Conservation (phyloP, 2,797 vertebrate genomes). For the Amniataba percoides region DNA sequence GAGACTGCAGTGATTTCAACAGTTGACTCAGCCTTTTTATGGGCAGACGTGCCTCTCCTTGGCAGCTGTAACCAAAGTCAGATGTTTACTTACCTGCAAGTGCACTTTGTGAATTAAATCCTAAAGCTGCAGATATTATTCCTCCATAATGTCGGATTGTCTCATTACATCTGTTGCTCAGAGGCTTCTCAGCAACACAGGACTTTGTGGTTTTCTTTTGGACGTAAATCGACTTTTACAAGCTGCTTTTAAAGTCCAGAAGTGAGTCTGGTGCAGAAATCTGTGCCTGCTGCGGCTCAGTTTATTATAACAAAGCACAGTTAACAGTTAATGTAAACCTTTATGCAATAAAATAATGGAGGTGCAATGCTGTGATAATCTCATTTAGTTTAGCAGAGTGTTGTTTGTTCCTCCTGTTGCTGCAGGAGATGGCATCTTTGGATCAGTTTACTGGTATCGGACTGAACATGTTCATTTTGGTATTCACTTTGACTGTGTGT, state of each 20-base stretch:
- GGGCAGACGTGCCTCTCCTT: constrained; percentile 18
- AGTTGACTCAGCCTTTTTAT: constrained; percentile 37
- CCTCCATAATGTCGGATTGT: constrained; percentile 6
- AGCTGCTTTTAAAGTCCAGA: neutral
- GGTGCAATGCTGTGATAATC: neutral
- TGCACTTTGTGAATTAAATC: neutral
- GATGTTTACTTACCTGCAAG: constrained; percentile 48
- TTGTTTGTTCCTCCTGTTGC: neutral
- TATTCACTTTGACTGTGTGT: neutral
- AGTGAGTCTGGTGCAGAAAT: constrained; percentile 7
- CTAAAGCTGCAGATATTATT: neutral
- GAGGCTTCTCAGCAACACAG: neutral
- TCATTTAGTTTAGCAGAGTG: neutral
- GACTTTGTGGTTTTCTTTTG: constrained; percentile 20
- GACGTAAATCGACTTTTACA: constrained; percentile 15
- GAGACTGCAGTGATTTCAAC: constrained; percentile 33
- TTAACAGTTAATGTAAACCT: neutral
- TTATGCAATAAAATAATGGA: neutral
- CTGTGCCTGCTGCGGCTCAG: neutral
- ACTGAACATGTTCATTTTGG: neutral
- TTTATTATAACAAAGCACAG: neutral
- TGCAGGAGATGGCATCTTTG: neutral
- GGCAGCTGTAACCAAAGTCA: constrained; percentile 36
- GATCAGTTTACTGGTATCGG: neutral
- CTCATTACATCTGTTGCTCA: neutral